phyloP scores from a whole-genome alignment of 2,113 vertebrate genomes.

The Dipodomys ordii region DNA sequence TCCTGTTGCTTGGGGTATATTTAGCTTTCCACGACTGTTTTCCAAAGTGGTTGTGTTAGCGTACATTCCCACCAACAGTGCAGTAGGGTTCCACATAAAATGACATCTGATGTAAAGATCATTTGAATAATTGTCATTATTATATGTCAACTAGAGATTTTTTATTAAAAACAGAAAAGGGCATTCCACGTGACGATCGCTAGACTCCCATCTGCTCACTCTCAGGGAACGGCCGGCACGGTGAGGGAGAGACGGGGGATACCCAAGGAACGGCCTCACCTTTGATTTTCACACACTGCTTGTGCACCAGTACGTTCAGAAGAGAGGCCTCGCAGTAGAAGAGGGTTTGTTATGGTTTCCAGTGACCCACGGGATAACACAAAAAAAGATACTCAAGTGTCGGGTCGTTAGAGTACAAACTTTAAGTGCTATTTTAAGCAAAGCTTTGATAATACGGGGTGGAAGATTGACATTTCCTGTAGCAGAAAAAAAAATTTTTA shows the following conservation, averaged over 20 bases:
- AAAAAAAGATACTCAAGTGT: neutral
- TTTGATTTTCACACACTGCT: constrained; percentile 49
- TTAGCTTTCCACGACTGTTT: too few relatives aligned
- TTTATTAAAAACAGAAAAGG: neutral
- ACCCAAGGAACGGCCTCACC: neutral
- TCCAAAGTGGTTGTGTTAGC: too few relatives aligned
- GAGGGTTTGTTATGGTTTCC: constrained; percentile 7
- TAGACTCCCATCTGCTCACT: neutral
- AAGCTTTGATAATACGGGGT: constrained; percentile 52
- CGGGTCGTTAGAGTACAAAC: constrained; percentile 19
- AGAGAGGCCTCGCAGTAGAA: constrained; percentile 30
- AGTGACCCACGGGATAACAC: neutral
- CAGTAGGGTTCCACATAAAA: too few relatives aligned
- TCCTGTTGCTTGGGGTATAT: too few relatives aligned
- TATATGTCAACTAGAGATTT: neutral
- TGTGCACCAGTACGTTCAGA: neutral
- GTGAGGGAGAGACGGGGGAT: neutral
- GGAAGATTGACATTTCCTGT: constrained; percentile 1
- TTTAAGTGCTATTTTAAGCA: constrained; percentile 57
- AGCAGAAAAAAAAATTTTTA: constrained; percentile 51
- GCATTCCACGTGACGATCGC: neutral
- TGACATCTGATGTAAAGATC: neutral
- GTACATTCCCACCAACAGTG: too few relatives aligned
- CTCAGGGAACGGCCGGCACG: neutral
- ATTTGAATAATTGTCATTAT: neutral